Conservation (phyloP, 2,113 vertebrate genomes). For the Phyllostomus hastatus region DNA sequence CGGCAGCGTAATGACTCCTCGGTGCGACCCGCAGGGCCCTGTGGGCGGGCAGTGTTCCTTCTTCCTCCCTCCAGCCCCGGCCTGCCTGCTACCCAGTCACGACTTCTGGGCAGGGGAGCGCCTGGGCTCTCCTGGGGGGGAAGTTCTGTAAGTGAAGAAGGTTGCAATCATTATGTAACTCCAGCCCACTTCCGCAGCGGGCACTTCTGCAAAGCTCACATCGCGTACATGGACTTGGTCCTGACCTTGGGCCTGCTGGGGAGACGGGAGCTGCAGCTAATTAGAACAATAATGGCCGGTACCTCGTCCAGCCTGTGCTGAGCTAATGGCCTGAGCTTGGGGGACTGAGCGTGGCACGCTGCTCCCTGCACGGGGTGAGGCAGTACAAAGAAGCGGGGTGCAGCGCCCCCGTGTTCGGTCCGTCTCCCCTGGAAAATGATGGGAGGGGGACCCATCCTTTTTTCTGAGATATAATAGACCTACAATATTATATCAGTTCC, state of each 20-base stretch:
- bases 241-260: background rate
- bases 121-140: conserved; percentile 11
- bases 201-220: background rate
- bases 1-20: fast-evolving
- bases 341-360: no score
- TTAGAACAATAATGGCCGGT: background rate
- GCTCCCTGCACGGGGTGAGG: background rate
- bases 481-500: background rate
- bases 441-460: background rate
- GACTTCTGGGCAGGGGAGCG: background rate
- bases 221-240: background rate
- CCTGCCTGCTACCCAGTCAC: background rate
- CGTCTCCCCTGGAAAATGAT: background rate
- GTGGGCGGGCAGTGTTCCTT: background rate
- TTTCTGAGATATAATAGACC: background rate
- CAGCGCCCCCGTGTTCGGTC: background rate
- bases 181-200: background rate
- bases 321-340: background rate
- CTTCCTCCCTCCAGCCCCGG: background rate
- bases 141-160: conserved; percentile 38
- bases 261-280: background rate
- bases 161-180: background rate
- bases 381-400: background rate
- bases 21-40: background rate
- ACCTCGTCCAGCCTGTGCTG: fast-evolving